Evolutionary conservation across 2,888 invertebrate species (phyloP), one percentile per base, ranked within the genome.

Genomic region (Antheraea yamamai): DNA sequence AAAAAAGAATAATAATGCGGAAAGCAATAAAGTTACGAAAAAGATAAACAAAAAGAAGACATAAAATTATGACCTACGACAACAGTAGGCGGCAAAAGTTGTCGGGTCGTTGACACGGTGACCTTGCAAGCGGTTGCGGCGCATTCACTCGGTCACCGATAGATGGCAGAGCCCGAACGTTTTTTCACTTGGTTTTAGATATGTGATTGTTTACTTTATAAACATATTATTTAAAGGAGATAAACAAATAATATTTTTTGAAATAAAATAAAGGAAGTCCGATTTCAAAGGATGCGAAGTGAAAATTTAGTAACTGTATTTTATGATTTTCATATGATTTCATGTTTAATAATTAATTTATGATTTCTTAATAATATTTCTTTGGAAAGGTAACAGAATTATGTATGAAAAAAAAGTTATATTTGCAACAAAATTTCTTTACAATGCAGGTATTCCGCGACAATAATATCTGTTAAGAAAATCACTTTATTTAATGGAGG

Each of bases 11-110:
- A 86, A 91, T 92, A 89, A 89, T 89, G 88, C 92, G 88, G 88
- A 80, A 88, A 89, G 89, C 91, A 88, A 92, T 93, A 93, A 94
- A 93, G 91, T 94, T 92, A 87, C 92, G 93, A 93, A 94, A 76
- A 95, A 94, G 93, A 94, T 94, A 95, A 94, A 95, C 94, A 94
- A 94, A 94, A 95, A 94, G 94, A 93, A 94, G 92, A 92, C 93
- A 94, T 95, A 94, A 95, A 95, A 94, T 95, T 93, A 94, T 94
- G 94, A 95, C 94, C 94, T 95, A 95, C 94, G 94, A 92, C 94
- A 95, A 95, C 94, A 92, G 91, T 91, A 92, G 91, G 92, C 93
- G 93, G 94, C 93, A 93, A 94, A 94, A 95, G 94, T 95, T 94
- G 93, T 87, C 88, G 90, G 94, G 94, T 94, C 94, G 88, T 93